Conservation (phyloP, 2,888 invertebrate genomes). For the Troides oblongomaculatus region DNA sequence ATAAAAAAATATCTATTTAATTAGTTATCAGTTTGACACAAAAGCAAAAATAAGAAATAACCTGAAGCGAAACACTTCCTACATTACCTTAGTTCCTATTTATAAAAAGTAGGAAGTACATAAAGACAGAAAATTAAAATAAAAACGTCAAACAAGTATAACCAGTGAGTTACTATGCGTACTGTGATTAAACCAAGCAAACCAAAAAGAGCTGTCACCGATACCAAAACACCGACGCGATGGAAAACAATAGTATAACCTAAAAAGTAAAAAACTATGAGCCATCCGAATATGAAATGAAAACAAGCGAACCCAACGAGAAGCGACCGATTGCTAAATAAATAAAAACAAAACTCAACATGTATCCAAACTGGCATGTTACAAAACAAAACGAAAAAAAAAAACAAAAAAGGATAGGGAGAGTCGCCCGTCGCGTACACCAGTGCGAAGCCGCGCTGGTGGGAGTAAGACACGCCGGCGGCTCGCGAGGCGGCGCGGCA, state of each 20-base stretch:
- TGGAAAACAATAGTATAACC: not conserved
- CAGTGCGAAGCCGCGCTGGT: conserved; percentile 88
- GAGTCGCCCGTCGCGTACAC: conserved; percentile 77
- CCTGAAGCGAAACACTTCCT: too few species aligned
- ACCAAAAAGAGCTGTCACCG: not conserved
- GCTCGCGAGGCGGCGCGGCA: conserved; percentile 87
- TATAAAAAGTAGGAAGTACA: too few species aligned
- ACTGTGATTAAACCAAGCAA: conserved; percentile 6
- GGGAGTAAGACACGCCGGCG: conserved; percentile 83
- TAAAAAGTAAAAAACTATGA: conserved; percentile 2
- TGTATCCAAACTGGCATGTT: conserved; percentile 29
- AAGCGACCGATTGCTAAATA: conserved; percentile 10
- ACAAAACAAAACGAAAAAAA: conserved; percentile 31
- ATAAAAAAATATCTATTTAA: too few species aligned
- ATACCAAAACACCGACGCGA: not conserved
- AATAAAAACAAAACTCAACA: conserved; percentile 26
- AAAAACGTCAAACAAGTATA: too few species aligned
- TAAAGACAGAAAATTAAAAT: too few species aligned
- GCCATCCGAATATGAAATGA: conserved; percentile 8
- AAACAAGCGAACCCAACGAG: conserved; percentile 17
- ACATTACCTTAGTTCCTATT: too few species aligned
- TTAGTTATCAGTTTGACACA: too few species aligned
- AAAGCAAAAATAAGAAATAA: too few species aligned
- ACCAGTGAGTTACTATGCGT: not conserved
- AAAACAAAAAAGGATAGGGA: conserved; percentile 2